Conservation (phyloP, 2,888 invertebrate species). For the Cheilosia vernalis region DNA sequence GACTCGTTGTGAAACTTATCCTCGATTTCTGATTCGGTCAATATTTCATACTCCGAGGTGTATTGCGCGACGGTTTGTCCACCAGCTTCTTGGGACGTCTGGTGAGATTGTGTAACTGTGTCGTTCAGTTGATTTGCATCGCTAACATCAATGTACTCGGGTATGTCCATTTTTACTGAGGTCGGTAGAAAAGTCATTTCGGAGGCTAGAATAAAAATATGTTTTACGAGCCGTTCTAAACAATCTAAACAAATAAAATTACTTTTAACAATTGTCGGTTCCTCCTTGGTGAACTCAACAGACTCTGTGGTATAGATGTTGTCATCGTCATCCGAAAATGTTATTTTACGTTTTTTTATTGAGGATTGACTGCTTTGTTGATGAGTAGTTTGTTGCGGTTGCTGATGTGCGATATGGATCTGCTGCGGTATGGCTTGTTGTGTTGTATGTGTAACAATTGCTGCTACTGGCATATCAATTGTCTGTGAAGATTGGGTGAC, state of each 20-base stretch:
- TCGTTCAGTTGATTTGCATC: slow-evolving; percentile 80
- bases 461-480: slow-evolving; percentile 81
- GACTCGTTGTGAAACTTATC: slow-evolving; percentile 81
- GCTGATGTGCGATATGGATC: slow-evolving; percentile 72
- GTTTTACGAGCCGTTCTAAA: not conserved
- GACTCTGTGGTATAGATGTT: slow-evolving; percentile 82
- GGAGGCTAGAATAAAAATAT: slow-evolving; percentile 79
- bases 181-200: slow-evolving; percentile 83
- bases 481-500: slow-evolving; percentile 80
- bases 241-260: slow-evolving; percentile 29
- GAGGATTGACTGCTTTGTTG: slow-evolving; percentile 73
- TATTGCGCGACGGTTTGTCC: slow-evolving; percentile 82
- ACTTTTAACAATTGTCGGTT: slow-evolving; percentile 82
- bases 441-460: slow-evolving; percentile 77
- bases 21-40: slow-evolving; percentile 83
- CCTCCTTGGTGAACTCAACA: slow-evolving; percentile 81
- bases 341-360: slow-evolving; percentile 81
- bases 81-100: slow-evolving; percentile 81
- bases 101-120: slow-evolving; percentile 78
- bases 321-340: slow-evolving; percentile 83
- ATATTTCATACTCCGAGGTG: slow-evolving; percentile 82
- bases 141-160: slow-evolving; percentile 85
- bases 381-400: slow-evolving; percentile 73
- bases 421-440: slow-evolving; percentile 76
- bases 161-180: slow-evolving; percentile 85